Percentiles rank a stretch among this genome's conserved stretches.
Evolutionary conservation across 2,888 invertebrate genomes (phyloP).

Genomic region (Platypus cylindrus): DNA sequence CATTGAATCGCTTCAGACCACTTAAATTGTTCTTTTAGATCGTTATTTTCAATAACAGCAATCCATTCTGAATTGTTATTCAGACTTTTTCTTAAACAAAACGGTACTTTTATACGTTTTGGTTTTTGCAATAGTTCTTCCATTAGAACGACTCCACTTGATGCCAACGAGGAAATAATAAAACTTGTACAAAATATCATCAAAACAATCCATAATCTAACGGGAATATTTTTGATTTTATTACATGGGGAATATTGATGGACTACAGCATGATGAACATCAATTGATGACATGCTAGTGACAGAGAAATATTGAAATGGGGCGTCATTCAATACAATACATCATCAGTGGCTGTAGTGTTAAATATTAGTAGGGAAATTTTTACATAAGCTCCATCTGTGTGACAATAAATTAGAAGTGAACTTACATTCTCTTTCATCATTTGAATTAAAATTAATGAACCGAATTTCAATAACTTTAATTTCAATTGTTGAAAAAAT

Average conservation of each 20-base stretch:
- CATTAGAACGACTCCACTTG: constrained; percentile 6
- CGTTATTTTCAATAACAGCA: background rate
- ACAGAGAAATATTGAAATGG: too few species aligned
- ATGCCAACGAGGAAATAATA: constrained; percentile 6
- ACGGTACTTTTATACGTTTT: constrained; percentile 1
- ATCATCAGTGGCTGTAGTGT: too few species aligned
- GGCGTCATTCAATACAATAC: too few species aligned
- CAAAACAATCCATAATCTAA: constrained; percentile 9
- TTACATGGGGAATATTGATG: too few species aligned
- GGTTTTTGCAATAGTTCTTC: constrained; percentile 2
- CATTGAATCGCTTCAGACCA: constrained; percentile 4
- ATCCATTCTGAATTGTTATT: background rate
- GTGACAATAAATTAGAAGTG: too few species aligned
- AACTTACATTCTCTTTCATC: too few species aligned
- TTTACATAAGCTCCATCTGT: too few species aligned
- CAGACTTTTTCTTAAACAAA: constrained; percentile 3
- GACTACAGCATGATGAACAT: too few species aligned
- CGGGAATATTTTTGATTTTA: constrained; percentile 4
- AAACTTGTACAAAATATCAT: constrained; percentile 10
- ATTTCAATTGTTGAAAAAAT: background rate
- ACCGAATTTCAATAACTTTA: background rate
- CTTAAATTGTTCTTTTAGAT: constrained; percentile 7
- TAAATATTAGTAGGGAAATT: too few species aligned
- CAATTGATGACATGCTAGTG: too few species aligned
- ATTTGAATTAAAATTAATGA: background rate